These are phyloP conservation scores for Chionoecetes opilio DNA, from an alignment of 1,140 invertebrate genomes.

Conservation along the genomic window DNA sequence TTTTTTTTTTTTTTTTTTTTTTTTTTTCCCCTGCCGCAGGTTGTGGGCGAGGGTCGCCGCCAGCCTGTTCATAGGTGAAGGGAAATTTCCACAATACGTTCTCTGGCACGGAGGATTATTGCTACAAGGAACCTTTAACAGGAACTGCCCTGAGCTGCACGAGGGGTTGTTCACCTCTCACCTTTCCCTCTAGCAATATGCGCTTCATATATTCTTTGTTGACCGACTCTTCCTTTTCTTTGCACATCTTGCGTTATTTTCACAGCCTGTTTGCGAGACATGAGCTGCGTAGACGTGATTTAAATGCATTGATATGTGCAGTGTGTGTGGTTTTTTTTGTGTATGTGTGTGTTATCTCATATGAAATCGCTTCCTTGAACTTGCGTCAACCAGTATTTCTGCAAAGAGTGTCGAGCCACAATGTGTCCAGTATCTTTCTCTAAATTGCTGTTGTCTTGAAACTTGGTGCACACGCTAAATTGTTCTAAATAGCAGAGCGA, in stretches of 20 bases:
- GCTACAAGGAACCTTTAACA: not conserved
- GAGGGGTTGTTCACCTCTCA: not conserved
- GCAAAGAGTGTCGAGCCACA: too few relatives aligned
- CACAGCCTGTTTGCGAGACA: too few relatives aligned
- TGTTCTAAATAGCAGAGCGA: not conserved
- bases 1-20: too few relatives aligned
- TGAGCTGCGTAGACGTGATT: not conserved
- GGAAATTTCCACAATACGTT: not conserved
- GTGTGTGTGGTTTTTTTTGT: constrained; percentile 59
- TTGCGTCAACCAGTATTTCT: too few relatives aligned
- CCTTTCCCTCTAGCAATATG: not conserved
- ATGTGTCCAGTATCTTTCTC: too few relatives aligned
- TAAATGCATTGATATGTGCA: constrained; percentile 41
- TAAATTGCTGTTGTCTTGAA: too few relatives aligned
- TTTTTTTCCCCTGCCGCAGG: not conserved
- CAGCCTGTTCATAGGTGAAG: not conserved
- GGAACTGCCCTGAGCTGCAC: not conserved
- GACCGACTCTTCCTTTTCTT: not conserved
- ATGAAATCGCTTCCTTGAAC: too few relatives aligned
- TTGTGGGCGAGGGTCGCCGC: not conserved
- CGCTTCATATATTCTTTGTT: not conserved
- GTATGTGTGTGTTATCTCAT: constrained; percentile 42
- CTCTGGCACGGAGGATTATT: not conserved
- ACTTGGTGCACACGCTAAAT: too few relatives aligned
- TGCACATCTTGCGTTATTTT: not conserved